Percentiles rank a stretch among this genome's conserved stretches.
Evolutionary conservation across 30 jellyfish, hydroid and myxozoan genomes (phyloP).

Genomic region (Turritopsis dohrnii): DNA sequence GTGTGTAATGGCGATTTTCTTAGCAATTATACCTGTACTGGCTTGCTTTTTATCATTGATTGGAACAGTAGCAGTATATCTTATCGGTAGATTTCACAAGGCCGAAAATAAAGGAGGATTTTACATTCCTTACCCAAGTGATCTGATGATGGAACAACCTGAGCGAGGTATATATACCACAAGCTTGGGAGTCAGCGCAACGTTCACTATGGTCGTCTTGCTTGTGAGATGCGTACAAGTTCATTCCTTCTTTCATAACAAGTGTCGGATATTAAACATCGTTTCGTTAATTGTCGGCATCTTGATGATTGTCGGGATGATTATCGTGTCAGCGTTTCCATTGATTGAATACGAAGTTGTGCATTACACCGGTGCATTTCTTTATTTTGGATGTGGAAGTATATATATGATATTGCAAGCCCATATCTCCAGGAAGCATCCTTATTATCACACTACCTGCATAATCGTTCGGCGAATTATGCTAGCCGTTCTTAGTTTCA

Average conservation of each 20-base stretch:
- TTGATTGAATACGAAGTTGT: not conserved
- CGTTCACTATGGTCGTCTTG: not conserved
- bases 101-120: not conserved
- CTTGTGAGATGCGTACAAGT: slow-evolving; percentile 8
- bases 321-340: slow-evolving; percentile 1
- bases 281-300: not conserved
- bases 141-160: slow-evolving; percentile 14
- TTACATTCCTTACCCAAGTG: slow-evolving; percentile 20
- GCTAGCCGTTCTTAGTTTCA: not conserved
- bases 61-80: not conserved
- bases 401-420: slow-evolving; percentile 15
- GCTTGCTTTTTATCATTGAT: not conserved
- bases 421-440: slow-evolving; percentile 3
- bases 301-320: not conserved
- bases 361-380: slow-evolving; percentile 11
- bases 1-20: not conserved
- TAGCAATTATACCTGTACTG: not conserved
- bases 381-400: not conserved
- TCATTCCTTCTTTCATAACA: not conserved
- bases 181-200: not conserved
- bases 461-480: not conserved
- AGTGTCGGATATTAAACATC: not conserved
- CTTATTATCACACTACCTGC: slow-evolving; percentile 15
- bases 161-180: slow-evolving; percentile 12
- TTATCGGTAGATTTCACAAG: not conserved